Conservation (phyloP, 2,113 vertebrate genomes). For the Nothobranchius furzeri region DNA sequence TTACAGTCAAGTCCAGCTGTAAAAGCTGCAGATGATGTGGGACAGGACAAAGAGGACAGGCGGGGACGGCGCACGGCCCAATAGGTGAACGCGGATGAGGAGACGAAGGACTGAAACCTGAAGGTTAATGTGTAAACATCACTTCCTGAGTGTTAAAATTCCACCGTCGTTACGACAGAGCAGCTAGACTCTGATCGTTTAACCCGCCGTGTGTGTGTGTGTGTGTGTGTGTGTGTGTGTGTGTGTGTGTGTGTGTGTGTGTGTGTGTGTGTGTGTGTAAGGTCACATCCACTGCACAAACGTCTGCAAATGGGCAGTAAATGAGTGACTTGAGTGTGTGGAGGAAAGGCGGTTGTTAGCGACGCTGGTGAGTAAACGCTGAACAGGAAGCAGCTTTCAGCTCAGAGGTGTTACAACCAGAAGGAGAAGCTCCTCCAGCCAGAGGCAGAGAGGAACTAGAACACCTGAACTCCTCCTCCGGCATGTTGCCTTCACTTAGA, state of each 20-base stretch:
- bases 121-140: conserved; percentile 65
- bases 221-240: no score
- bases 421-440: no score
- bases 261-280: background rate
- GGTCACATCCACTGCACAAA: conserved; percentile 9
- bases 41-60: background rate
- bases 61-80: background rate
- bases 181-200: no score
- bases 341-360: background rate
- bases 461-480: no score
- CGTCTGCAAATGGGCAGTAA: background rate
- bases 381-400: background rate
- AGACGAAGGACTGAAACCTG: conserved; percentile 16
- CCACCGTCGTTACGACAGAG: conserved; percentile 2
- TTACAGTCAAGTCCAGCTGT: conserved; percentile 26
- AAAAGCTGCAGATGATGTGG: conserved; percentile 35
- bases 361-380: conserved; percentile 19
- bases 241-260: no score
- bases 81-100: conserved; percentile 17
- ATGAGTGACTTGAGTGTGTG: conserved; percentile 7
- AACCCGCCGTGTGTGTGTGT: no score
- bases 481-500: no score
- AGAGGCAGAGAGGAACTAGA: no score
- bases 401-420: background rate
- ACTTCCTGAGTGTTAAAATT: conserved; percentile 28